Percentiles rank a stretch among this genome's conserved stretches.
phyloP scores from a whole-genome alignment of 1,140 invertebrate species.

The Antheraea pernyi region DNA sequence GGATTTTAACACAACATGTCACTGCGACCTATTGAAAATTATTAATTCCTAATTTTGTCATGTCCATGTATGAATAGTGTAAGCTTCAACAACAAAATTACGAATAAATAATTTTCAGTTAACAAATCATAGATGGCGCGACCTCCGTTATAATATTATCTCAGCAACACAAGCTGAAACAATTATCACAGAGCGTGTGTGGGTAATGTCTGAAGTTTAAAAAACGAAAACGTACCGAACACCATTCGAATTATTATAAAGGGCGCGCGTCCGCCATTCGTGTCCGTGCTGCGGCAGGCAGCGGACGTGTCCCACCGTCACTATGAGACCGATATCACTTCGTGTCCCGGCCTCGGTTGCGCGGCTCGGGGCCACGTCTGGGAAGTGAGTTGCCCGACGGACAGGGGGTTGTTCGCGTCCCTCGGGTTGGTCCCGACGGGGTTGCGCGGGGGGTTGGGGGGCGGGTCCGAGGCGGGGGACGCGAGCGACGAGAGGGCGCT shows the following conservation, averaged over 20 bases:
- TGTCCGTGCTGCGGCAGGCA: slow-evolving; percentile 29
- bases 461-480: slow-evolving; percentile 85
- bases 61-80: background rate
- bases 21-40: background rate
- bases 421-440: slow-evolving; percentile 94
- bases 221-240: background rate
- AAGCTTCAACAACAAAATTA: slow-evolving; percentile 7
- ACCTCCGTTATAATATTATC: slow-evolving; percentile 13
- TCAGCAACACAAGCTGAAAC: slow-evolving; percentile 40
- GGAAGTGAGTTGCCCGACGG: slow-evolving; percentile 92
- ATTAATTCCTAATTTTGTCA: background rate
- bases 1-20: background rate
- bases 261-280: background rate
- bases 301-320: slow-evolving; percentile 31
- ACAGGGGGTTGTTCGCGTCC: slow-evolving; percentile 94
- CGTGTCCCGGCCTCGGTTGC: slow-evolving; percentile 51
- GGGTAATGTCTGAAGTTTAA: background rate
- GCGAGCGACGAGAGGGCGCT: slow-evolving; percentile 89
- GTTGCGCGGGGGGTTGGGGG: slow-evolving; percentile 82
- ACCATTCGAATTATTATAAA: background rate
- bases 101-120: slow-evolving; percentile 11
- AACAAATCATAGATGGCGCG: background rate
- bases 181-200: slow-evolving; percentile 20
- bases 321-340: slow-evolving; percentile 78
- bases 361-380: slow-evolving; percentile 64